phyloP scores from a whole-genome alignment of 2,113 vertebrate genomes.

The Clarias gariepinus region DNA sequence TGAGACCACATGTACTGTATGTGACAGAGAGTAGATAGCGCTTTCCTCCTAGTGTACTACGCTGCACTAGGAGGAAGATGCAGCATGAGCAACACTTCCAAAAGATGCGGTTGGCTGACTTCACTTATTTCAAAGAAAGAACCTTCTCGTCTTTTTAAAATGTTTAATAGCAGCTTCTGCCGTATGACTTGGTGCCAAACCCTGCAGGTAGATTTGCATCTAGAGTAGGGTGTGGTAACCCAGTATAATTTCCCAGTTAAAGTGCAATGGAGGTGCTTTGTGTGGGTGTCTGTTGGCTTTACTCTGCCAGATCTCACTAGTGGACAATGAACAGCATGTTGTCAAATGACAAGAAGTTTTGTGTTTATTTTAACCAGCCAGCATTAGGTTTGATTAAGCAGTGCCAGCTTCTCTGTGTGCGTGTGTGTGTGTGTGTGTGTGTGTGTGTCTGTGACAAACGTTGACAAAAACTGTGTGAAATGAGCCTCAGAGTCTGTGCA shows the following conservation, averaged over 20 bases:
- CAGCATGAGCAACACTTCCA: background rate
- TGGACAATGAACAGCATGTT: conserved; percentile 21
- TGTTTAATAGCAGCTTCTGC: background rate
- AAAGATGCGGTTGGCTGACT: background rate
- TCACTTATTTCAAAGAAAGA: background rate
- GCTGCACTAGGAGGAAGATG: background rate
- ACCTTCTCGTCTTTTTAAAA: background rate
- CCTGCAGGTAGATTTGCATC: conserved; percentile 26
- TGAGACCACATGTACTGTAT: background rate
- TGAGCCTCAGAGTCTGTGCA: conserved; percentile 6
- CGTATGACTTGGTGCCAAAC: background rate
- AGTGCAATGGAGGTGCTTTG: conserved; percentile 5
- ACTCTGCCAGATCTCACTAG: background rate
- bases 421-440: conserved; percentile 4
- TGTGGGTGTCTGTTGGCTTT: conserved; percentile 9
- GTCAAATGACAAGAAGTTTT: conserved; percentile 24
- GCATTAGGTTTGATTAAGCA: conserved; percentile 20
- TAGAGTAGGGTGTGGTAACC: background rate
- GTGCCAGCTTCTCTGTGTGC: conserved; percentile 35
- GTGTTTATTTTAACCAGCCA: conserved; percentile 35
- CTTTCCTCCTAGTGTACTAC: background rate
- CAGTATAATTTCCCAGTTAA: background rate
- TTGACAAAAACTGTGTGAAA: conserved; percentile 3
- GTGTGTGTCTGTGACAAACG: conserved; percentile 6
- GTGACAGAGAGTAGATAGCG: background rate